These are phyloP conservation scores for Clostera curtula DNA, from an alignment of 2,888 invertebrate species.

Conservation along the genomic window DNA sequence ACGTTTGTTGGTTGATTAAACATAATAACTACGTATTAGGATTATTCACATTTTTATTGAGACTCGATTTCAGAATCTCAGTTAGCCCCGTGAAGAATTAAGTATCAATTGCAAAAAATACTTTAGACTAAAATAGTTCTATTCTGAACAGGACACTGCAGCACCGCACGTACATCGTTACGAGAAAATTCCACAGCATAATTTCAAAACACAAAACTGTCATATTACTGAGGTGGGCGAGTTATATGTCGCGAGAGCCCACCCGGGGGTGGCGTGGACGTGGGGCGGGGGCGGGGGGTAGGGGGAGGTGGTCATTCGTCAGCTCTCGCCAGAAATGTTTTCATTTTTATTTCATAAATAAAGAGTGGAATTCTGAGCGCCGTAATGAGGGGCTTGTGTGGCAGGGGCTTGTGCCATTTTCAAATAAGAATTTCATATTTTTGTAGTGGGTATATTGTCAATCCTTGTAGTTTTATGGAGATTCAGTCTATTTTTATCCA, in stretches of 20 bases:
- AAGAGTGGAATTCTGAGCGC: slow-evolving; percentile 51
- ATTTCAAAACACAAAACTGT: slow-evolving; percentile 24
- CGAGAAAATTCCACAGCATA: slow-evolving; percentile 11
- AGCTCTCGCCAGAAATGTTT: slow-evolving; percentile 65
- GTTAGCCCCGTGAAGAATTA: no score
- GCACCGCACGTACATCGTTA: slow-evolving; percentile 1
- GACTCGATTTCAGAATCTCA: no score
- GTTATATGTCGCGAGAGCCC: slow-evolving; percentile 13
- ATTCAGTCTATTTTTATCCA: no score
- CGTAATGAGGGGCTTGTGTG: slow-evolving; percentile 44
- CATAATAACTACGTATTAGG: no score
- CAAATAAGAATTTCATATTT: no score
- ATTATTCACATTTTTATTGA: no score
- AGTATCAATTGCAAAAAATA: no score
- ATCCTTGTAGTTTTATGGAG: no score
- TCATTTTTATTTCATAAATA: slow-evolving; percentile 74
- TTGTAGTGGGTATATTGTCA: no score
- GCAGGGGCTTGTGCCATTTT: slow-evolving; percentile 4
- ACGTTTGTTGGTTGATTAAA: no score
- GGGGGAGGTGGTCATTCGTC: slow-evolving; percentile 44
- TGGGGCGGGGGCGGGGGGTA: slow-evolving; percentile 9
- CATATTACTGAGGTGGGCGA: slow-evolving; percentile 20
- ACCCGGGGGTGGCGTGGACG: slow-evolving; percentile 12
- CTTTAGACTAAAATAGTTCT: no score
- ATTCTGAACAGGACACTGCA: slow-evolving; percentile 7